Conservation (phyloP, 2,888 invertebrate genomes). For the Anthoptus insignis region DNA sequence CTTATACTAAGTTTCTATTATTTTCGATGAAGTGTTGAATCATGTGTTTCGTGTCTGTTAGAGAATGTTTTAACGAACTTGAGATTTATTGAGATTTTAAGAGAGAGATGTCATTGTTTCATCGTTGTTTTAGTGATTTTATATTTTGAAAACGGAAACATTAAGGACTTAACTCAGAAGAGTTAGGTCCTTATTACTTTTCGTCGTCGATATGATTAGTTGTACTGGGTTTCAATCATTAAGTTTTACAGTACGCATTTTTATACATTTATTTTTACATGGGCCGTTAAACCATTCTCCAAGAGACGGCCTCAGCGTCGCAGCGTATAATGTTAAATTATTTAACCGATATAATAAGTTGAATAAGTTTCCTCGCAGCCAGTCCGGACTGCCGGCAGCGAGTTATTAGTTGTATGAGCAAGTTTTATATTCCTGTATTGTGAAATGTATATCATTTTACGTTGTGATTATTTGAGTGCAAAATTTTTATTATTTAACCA, state of each 20-base stretch:
- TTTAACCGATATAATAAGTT: conserved; percentile 29
- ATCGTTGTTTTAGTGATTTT: neutral
- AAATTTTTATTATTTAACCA: conserved; percentile 78
- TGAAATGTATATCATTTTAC: conserved; percentile 85
- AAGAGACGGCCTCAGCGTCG: conserved; percentile 10
- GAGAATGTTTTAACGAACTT: conserved; percentile 36
- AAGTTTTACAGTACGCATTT: conserved; percentile 8
- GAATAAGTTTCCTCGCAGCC: conserved; percentile 25
- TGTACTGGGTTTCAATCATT: neutral
- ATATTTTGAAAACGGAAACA: too few relatives aligned
- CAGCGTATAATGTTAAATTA: conserved; percentile 33
- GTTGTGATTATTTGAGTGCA: conserved; percentile 86
- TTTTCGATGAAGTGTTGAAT: conserved; percentile 33
- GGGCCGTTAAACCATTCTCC: conserved; percentile 28
- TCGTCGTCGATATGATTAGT: conserved; percentile 5
- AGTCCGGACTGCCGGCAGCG: conserved; percentile 44
- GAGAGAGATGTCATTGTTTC: conserved; percentile 6
- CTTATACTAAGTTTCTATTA: conserved; percentile 29
- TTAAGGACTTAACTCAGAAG: too few relatives aligned
- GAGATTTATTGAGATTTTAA: conserved; percentile 35
- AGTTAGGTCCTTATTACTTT: too few relatives aligned
- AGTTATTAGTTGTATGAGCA: conserved; percentile 46
- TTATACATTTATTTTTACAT: conserved; percentile 17
- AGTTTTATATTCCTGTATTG: conserved; percentile 76
- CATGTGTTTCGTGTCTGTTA: conserved; percentile 18